Conservation (phyloP, 2,797 vertebrate species). For the Scolopax bukidnonensis region DNA sequence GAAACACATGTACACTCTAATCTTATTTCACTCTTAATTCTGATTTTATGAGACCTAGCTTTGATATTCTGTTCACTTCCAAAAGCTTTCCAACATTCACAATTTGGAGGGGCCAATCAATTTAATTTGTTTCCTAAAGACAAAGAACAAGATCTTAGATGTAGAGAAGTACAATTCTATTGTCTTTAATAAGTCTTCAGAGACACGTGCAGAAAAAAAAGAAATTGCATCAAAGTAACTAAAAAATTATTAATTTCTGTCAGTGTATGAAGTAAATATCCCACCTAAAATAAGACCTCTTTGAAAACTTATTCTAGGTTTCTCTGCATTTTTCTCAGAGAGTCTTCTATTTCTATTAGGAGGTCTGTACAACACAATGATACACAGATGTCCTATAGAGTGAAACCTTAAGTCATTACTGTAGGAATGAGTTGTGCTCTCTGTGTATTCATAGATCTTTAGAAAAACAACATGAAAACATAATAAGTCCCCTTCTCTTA, state of each 20-base stretch:
- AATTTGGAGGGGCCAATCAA: neutral
- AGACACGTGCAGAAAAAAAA: neutral
- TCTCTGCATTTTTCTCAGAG: neutral
- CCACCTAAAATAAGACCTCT: accelerated
- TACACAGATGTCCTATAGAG: neutral
- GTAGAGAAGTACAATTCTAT: neutral
- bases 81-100: neutral
- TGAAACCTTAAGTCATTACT: neutral
- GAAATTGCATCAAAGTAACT: neutral
- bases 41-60: neutral
- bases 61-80: neutral
- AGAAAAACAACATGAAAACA: neutral
- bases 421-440: neutral
- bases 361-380: neutral
- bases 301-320: neutral
- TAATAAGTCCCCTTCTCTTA: neutral
- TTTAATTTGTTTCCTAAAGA: neutral
- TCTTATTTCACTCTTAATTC: neutral
- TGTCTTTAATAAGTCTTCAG: neutral
- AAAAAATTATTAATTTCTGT: neutral
- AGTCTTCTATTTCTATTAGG: neutral
- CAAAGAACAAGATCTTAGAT: neutral
- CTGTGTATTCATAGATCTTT: neutral
- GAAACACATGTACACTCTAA: neutral
- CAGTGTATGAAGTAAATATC: neutral